Percentiles rank a stretch among this genome's conserved stretches.
These are phyloP conservation scores for Neogale vison DNA, from an alignment of 2,113 vertebrate genomes.

Conservation along the genomic window DNA sequence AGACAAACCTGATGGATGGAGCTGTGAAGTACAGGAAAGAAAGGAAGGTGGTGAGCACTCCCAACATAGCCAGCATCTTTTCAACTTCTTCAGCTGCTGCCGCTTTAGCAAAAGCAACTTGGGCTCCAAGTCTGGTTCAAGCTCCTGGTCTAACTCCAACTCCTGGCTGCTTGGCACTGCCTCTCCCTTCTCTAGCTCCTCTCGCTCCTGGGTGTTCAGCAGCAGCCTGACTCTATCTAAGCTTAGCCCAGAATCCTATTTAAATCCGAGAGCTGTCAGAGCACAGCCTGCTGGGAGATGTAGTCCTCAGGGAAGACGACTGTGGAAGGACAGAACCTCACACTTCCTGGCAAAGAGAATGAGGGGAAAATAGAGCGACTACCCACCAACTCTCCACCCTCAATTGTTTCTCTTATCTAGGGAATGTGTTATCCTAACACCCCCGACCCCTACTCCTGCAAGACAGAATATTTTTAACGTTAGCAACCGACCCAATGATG, in stretches of 20 bases:
- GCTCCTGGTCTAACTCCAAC: constrained; percentile 31
- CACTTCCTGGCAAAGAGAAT: background rate
- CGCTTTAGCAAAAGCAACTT: constrained; percentile 15
- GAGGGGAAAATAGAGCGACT: background rate
- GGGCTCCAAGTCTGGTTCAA: background rate
- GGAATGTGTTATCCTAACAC: background rate
- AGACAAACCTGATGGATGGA: constrained; percentile 90
- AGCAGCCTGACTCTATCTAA: background rate
- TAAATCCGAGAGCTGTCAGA: constrained; percentile 70
- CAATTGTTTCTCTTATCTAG: background rate
- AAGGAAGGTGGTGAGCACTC: constrained; percentile 82
- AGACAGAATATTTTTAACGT: constrained; percentile 32
- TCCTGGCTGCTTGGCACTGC: constrained; percentile 16
- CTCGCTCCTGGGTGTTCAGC: background rate
- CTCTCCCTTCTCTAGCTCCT: background rate
- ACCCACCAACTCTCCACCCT: background rate
- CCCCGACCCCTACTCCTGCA: background rate
- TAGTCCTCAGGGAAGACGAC: constrained; percentile 50
- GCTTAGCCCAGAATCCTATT: constrained; percentile 55
- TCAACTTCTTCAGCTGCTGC: constrained; percentile 5
- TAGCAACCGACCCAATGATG: background rate
- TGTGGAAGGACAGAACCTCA: background rate
- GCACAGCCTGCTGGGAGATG: constrained; percentile 76
- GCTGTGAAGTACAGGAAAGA: constrained; percentile 85
- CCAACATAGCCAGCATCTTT: constrained; percentile 76